Evolutionary conservation across 2,113 vertebrate species (phyloP), one percentile per base, ranked within the genome.

Genomic region (Rousettus leschenaultii): DNA sequence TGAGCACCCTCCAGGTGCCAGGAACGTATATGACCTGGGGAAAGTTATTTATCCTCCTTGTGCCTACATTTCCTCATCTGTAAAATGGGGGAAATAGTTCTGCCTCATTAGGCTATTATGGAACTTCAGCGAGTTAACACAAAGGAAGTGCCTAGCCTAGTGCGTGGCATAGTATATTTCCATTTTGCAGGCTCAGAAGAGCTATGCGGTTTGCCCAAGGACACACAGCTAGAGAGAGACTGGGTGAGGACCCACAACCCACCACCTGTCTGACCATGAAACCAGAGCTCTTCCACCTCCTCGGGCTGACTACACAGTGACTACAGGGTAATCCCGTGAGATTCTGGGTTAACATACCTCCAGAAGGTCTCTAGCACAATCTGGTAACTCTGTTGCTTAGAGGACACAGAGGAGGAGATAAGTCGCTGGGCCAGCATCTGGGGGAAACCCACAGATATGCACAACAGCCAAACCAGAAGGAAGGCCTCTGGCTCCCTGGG

Each of bases 341-440:
- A 92, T 88, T 94, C 75, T 15, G 7, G 16, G 63, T 97, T 96
- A 94, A 92, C 94, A 61, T 43, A 74, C 71, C 65, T 92, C 61
- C 79, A 86, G 61, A 89, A 95, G 48, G 70, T 75, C 84, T 91
- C 75, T n/a, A 75, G 91, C 35, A 89, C 77, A 89, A 89, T 83
- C 82, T 91, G 80, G 92, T 51, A 94, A 96, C 87, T 89, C 73
- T 48, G 59, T 63, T 82, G 70, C 80, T 66, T 59, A 63, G 82
- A 86, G 21, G 55, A 43, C 57, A 79, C 89, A 85, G 48, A 94
- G 38, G 28, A 86, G 40, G 45, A 95, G 85, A 94, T 82, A 92
- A 94, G 66, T 38, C 59, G 4, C 35, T 45, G 24, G 87, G 88
- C 90, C 80, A 79, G 35, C 59, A 59, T 90, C 75, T 86, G 86